Evolutionary conservation across 2,797 vertebrate species (phyloP), one percentile per base, ranked within the genome.

Genomic region (Halcyon smyrnensis): DNA sequence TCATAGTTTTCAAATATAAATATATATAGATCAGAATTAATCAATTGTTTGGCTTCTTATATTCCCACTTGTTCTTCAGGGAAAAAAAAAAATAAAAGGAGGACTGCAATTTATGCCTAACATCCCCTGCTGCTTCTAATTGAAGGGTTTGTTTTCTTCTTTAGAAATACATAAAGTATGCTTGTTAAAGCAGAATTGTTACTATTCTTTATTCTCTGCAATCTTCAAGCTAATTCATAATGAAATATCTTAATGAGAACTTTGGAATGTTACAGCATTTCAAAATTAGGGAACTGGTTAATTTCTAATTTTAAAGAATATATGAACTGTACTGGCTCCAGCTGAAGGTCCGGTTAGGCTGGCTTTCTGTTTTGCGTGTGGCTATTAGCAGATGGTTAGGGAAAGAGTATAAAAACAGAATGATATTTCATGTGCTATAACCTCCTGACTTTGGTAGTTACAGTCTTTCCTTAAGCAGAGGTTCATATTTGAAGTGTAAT

Each of bases 21-120:
- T 96, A 84, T 65, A 93, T 96, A 84, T 63, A 94, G 77, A 91
- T 97, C 91, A 96, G 74, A 95, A 90, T 97, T 87, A 96, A 96
- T 92, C 51, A 84, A 51, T 87, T 30, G 16, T 93, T 96, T 91
- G 80, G 28, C 76, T 74, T 84, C 45, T 70, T 41, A 43, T 90
- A 91, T 89, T 76, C 32, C 13, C 34, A 51, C 8, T 78, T 82
- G 16, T 74, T 89, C 28, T 93, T 87, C 4, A 46, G 32, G 34
- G 32, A 43, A 23, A n/a, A 45, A 74, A 64, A 16, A 32, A 25
- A 23, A 46, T 46, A 48, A 23, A 8, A 64, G 60, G 63, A 43
- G 3, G 17, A 25, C 30, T 57, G 11, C 12, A 57, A 64, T 69
- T 83, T 89, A 86, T 59, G 46, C 87, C 50, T 73, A 45, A 50